A percentile compares a stretch with the other conserved stretches of the same genome.
phyloP scores from a whole-genome alignment of 2,113 vertebrate species.

The Thalassarche chlororhynchos region DNA sequence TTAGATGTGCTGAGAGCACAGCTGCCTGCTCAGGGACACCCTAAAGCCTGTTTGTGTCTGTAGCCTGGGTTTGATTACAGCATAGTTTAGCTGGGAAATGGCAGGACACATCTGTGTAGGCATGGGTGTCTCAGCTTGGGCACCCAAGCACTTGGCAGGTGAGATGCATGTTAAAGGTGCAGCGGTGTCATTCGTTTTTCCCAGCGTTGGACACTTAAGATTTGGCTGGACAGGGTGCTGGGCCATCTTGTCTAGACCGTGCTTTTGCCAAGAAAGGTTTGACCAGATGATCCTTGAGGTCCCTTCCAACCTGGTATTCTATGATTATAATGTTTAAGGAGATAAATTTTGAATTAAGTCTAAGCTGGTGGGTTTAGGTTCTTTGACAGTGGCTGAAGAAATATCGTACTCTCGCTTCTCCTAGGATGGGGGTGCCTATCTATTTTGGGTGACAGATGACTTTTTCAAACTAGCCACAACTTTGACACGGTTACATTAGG shows the following conservation, averaged over 20 bases:
- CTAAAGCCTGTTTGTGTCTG: neutral
- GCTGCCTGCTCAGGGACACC: neutral
- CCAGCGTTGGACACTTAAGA: neutral
- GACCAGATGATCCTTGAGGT: neutral
- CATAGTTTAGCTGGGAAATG: neutral
- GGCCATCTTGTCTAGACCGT: neutral
- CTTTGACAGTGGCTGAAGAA: neutral
- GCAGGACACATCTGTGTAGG: neutral
- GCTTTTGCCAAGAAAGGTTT: neutral
- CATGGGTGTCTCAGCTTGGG: neutral
- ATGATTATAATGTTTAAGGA: neutral
- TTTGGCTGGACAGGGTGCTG: neutral
- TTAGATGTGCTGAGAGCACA: neutral
- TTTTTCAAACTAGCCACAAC: neutral
- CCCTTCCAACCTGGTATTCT: neutral
- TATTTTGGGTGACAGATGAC: neutral
- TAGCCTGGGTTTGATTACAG: neutral
- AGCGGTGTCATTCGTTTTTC: accelerated
- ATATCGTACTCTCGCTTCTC: neutral
- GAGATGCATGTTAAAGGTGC: neutral
- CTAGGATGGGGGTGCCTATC: neutral
- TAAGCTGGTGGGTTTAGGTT: neutral
- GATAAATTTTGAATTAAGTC: neutral
- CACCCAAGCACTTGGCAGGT: neutral
- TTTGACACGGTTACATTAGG: neutral